phyloP scores from a whole-genome alignment of 2,113 vertebrate genomes.

The Heptranchias perlo region DNA sequence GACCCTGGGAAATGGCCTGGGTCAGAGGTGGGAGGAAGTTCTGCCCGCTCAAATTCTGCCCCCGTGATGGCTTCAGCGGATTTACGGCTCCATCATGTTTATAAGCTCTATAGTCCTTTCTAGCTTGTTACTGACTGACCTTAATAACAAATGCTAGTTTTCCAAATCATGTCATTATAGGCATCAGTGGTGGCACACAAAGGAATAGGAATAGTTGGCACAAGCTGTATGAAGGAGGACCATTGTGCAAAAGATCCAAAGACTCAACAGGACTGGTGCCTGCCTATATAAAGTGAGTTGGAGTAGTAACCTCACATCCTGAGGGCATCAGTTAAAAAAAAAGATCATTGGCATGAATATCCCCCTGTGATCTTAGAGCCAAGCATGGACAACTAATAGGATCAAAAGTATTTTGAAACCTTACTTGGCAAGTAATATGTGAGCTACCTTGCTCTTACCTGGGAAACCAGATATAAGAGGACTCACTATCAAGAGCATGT shows the following conservation, averaged over 20 bases:
- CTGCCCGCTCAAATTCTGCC: too few species aligned
- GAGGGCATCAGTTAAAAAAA: neutral
- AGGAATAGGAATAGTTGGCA: too few species aligned
- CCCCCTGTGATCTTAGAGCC: neutral
- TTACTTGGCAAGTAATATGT: neutral
- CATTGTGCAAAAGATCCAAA: neutral
- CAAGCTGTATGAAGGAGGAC: neutral
- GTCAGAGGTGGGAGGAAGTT: too few species aligned
- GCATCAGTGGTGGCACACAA: too few species aligned
- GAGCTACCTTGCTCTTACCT: neutral
- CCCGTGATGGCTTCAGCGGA: too few species aligned
- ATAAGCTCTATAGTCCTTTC: too few species aligned
- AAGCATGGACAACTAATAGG: neutral
- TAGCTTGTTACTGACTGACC: too few species aligned
- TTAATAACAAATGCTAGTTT: too few species aligned
- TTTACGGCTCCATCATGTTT: too few species aligned
- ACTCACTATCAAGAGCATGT: neutral
- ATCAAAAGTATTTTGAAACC: neutral
- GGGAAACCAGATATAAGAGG: neutral
- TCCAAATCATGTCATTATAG: too few species aligned
- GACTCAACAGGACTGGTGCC: neutral
- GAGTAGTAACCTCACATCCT: neutral
- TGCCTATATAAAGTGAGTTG: neutral
- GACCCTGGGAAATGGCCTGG: too few species aligned
- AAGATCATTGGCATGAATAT: too few species aligned